Percentiles rank a stretch among this genome's conserved stretches.
Conservation (phyloP, 2,888 invertebrate genomes). For the Minunthozetes semirufus region DNA sequence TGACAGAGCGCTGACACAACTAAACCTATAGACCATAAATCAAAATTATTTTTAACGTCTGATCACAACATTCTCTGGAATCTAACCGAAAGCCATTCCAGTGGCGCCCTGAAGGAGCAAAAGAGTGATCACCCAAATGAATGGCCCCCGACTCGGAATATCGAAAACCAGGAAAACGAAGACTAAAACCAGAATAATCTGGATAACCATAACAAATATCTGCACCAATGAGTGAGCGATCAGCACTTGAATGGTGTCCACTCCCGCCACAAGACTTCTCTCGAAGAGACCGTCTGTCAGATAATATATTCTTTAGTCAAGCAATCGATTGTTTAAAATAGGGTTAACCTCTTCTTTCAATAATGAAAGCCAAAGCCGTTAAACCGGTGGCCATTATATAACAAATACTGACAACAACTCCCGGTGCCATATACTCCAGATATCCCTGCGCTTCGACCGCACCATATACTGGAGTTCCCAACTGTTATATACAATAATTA, state of each 20-base stretch:
- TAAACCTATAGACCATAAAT: constrained; percentile 37
- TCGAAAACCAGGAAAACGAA: constrained; percentile 86
- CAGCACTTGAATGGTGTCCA: constrained; percentile 81
- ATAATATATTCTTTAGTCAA: no score
- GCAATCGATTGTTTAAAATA: no score
- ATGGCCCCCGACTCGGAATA: constrained; percentile 80
- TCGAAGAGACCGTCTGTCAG: constrained; percentile 38
- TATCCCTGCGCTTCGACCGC: constrained; percentile 62
- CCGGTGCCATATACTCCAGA: constrained; percentile 92
- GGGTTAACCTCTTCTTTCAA: constrained; percentile 57
- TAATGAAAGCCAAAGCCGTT: constrained; percentile 83
- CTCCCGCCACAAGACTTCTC: constrained; percentile 59
- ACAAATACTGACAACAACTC: constrained; percentile 90
- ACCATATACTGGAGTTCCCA: constrained; percentile 43
- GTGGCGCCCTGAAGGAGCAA: constrained; percentile 85
- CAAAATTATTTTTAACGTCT: background rate
- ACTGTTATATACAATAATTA: constrained; percentile 28
- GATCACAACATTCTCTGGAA: background rate
- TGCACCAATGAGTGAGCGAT: constrained; percentile 90
- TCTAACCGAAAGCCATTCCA: constrained; percentile 84
- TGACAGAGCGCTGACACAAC: constrained; percentile 41
- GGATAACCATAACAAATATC: constrained; percentile 90
- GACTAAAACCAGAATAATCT: constrained; percentile 70
- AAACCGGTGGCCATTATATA: constrained; percentile 93
- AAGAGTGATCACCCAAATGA: constrained; percentile 72